phyloP scores from a whole-genome alignment of 2,113 vertebrate species.

The Cryptomyrus ogoouensis region DNA sequence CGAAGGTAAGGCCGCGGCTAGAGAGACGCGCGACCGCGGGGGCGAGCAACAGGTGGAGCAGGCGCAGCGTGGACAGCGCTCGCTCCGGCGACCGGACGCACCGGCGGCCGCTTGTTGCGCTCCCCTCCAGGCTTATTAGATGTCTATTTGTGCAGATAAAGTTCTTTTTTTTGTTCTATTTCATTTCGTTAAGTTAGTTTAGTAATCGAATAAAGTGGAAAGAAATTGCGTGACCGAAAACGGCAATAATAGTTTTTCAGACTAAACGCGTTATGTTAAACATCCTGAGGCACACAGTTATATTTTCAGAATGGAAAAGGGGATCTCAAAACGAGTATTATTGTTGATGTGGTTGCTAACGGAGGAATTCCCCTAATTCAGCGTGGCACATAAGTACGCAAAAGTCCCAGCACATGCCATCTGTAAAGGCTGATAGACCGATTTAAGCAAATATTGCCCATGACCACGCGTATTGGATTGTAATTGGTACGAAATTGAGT shows the following conservation, averaged over 20 bases:
- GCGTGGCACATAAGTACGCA: neutral
- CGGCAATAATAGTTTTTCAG: neutral
- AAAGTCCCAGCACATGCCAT: neutral
- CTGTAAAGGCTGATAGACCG: neutral
- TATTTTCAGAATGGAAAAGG: neutral
- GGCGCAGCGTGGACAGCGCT: neutral
- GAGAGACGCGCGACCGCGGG: constrained; percentile 37
- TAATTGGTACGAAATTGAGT: neutral
- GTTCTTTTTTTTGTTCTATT: neutral
- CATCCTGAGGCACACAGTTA: neutral
- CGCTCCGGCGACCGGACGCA: neutral
- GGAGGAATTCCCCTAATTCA: neutral
- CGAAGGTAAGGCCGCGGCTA: constrained; percentile 18
- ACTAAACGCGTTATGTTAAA: neutral
- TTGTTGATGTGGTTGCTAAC: neutral
- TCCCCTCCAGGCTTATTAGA: neutral
- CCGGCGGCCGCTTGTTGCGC: neutral
- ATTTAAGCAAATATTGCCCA: neutral
- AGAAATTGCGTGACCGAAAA: neutral
- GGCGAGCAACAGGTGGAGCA: neutral
- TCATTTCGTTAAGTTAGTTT: neutral
- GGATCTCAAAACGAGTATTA: neutral
- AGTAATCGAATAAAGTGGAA: neutral
- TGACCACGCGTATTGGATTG: neutral
- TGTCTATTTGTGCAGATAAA: neutral